Conservation (phyloP, 2,888 invertebrate species). For the Caenorhabditis macrosperma region DNA sequence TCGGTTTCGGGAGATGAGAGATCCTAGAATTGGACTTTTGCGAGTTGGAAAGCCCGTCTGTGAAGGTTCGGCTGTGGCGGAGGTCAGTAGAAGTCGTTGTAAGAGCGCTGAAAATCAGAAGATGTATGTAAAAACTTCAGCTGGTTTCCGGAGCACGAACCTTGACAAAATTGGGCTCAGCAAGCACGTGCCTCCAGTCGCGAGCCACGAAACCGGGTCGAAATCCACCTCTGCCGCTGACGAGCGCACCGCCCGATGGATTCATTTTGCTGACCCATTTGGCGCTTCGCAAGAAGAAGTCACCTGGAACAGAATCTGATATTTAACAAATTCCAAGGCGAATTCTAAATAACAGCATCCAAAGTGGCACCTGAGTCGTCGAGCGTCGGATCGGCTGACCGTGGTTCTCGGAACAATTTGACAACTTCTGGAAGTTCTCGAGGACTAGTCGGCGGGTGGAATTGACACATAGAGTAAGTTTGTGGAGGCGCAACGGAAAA, state of each 20-base stretch:
- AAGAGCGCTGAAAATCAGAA: constrained; percentile 28
- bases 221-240: constrained; percentile 60
- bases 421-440: no score
- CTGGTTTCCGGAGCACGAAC: not conserved
- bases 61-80: not conserved
- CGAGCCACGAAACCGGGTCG: constrained; percentile 58
- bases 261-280: constrained; percentile 59
- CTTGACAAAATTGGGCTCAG: constrained; percentile 59
- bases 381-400: no score
- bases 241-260: constrained; percentile 56
- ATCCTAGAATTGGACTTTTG: not conserved
- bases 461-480: no score
- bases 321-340: not conserved
- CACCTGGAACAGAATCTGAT: constrained; percentile 28
- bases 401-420: no score
- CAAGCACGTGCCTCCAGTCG: constrained; percentile 51
- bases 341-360: no score
- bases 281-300: constrained; percentile 53
- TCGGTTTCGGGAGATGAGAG: not conserved
- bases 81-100: constrained; percentile 27
- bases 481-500: no score
- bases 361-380: no score
- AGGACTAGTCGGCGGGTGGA: no score
- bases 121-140: not conserved
- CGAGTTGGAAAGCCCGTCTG: not conserved